Evolutionary conservation across 2,113 vertebrate genomes (phyloP).

Genomic region (Pomatostomus ruficeps): DNA sequence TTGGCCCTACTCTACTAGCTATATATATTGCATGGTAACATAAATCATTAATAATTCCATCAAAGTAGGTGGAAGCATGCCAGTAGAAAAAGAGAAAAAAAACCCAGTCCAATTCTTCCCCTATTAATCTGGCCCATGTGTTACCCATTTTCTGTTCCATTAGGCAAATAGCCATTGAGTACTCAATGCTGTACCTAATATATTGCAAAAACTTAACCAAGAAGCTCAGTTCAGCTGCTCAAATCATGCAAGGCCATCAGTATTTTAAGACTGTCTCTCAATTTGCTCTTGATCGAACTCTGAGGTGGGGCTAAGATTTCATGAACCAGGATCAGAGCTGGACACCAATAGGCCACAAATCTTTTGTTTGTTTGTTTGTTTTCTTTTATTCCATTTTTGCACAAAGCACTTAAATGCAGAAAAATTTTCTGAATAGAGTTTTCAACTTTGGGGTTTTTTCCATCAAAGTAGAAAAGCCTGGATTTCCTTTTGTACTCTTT

Average conservation of each 20-base stretch:
- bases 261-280: neutral
- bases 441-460: neutral
- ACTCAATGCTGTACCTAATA: neutral
- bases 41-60: neutral
- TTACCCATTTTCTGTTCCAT: slow-evolving; percentile 8
- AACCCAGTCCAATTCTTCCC: neutral
- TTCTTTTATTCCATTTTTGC: neutral
- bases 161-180: neutral
- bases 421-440: neutral
- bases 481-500: neutral
- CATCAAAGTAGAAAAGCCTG: neutral
- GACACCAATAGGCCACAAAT: neutral
- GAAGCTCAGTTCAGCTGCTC: neutral
- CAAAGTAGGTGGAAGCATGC: neutral
- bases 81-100: neutral
- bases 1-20: neutral
- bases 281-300: neutral
- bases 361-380: neutral
- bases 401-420: neutral
- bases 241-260: neutral
- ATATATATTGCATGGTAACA: neutral
- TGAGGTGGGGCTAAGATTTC: neutral
- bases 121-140: neutral
- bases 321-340: neutral
- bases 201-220: neutral